Evolutionary conservation across 1,140 invertebrate genomes (phyloP).

Genomic region (Drosophila nigrodunni): DNA sequence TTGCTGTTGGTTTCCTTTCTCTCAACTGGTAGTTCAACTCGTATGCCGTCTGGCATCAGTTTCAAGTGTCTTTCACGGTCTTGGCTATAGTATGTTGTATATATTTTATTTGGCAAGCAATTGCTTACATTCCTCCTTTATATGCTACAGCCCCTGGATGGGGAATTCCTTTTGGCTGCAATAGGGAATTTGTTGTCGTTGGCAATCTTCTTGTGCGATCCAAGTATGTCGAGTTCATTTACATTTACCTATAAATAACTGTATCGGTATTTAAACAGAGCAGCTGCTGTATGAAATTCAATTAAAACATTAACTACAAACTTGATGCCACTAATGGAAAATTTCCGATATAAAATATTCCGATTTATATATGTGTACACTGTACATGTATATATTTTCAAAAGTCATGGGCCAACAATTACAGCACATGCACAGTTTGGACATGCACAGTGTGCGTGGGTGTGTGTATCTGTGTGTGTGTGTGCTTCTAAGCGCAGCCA

Average conservation of each 20-base stretch:
- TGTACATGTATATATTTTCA: conserved; percentile 34
- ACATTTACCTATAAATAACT: conserved; percentile 10
- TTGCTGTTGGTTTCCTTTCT: not conserved
- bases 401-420: conserved; percentile 73
- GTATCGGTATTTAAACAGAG: not conserved
- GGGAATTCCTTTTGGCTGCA: conserved; percentile 43
- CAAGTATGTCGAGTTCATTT: conserved; percentile 28
- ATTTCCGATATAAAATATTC: conserved; percentile 15
- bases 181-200: conserved; percentile 59
- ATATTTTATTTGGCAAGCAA: conserved; percentile 68
- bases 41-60: conserved; percentile 38
- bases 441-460: conserved; percentile 19
- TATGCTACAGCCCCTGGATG: conserved; percentile 29
- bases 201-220: conserved; percentile 2
- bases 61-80: conserved; percentile 59
- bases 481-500: conserved; percentile 66
- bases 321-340: not conserved
- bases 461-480: conserved; percentile 19
- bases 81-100: not conserved
- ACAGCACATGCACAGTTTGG: conserved; percentile 55
- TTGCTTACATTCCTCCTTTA: conserved; percentile 62
- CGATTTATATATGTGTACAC: conserved; percentile 18
- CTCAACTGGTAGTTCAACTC: conserved; percentile 21
- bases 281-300: conserved; percentile 3
- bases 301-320: conserved; percentile 20